phyloP scores from a whole-genome alignment of 2,113 vertebrate genomes.

The Anseranas semipalmata region DNA sequence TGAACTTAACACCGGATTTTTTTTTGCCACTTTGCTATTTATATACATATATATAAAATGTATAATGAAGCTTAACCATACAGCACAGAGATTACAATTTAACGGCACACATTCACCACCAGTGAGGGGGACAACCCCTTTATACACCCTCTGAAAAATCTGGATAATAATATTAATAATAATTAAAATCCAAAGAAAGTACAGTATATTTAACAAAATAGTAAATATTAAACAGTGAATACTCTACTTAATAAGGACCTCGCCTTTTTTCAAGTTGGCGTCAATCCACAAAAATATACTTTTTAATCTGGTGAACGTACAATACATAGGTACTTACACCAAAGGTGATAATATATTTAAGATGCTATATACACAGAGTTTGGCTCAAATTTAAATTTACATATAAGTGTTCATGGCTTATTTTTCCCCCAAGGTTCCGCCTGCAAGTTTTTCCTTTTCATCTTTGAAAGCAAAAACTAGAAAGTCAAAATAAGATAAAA shows the following conservation, averaged over 20 bases:
- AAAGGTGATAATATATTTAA: constrained; percentile 95
- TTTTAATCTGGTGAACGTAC: constrained; percentile 94
- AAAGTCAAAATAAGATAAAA: constrained; percentile 89
- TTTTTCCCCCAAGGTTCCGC: constrained; percentile 92
- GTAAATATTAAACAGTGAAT: constrained; percentile 96
- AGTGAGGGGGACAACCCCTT: constrained; percentile 83
- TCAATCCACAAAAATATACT: constrained; percentile 99
- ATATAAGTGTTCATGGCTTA: constrained; percentile 99
- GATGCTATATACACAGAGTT: constrained; percentile 97
- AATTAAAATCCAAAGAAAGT: constrained; percentile 90
- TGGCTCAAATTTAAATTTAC: constrained; percentile 98
- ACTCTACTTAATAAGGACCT: constrained; percentile 93
- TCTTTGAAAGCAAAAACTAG: constrained; percentile 87
- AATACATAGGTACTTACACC: constrained; percentile 93
- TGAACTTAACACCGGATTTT: constrained; percentile 78
- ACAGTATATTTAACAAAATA: constrained; percentile 95
- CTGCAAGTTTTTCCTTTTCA: constrained; percentile 87
- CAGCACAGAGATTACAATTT: constrained; percentile 88
- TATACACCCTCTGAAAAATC: constrained; percentile 85
- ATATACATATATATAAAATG: constrained; percentile 85
- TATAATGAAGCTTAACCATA: constrained; percentile 87
- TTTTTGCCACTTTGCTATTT: constrained; percentile 85
- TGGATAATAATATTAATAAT: constrained; percentile 83
- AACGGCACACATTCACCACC: constrained; percentile 91
- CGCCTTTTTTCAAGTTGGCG: constrained; percentile 90